Evolutionary conservation across 92 coral and sea anemone genomes (phyloP), one percentile per base, ranked within the genome.

Genomic region (Porites evermanni): DNA sequence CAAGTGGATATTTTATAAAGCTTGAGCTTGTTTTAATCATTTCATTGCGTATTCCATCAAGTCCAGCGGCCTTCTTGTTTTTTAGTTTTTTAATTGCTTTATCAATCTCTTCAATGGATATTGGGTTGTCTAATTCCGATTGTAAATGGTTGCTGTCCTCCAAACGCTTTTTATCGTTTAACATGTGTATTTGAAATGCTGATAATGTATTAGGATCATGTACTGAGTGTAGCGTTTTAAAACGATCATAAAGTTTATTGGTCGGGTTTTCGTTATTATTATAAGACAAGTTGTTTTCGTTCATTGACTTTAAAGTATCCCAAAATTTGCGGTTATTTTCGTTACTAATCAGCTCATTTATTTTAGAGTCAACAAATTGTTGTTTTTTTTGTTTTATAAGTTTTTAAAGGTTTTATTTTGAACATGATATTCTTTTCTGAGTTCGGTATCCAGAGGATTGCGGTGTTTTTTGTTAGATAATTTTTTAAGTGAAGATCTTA

Each of bases 41-140:
- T 50, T 73, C 61, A 73, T 73, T 73, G 63, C 61, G 16, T 3
- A 52, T 54, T 19, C 53, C 53, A 56, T 74, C 78, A 52, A 59
- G 64, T 0, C 78, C 64, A 51, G 59, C 23, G 8, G 60, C 60
- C 32, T 72, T 72, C 58, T 44, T 71, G 59, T 53, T 53, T 53
- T 53, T 53, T 8, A 53, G 7, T 12, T 7, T 53, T 53, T 53
- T 53, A 53, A 53, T 53, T 12, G 59, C 59, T 23, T 23, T 23
- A 23, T 23, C 24, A 23, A 23, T 23, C 24, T 23, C 24, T 23
- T 23, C 24, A 23, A 23, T 23, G 24, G 24, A 23, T 23, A 23
- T 23, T 23, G 24, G 24, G 24, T 23, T 23, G 24, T 23, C 24
- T 23, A 23, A 23, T 23, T 23, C 24, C 24, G 1, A 23, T 23